Base-by-base conservation (phyloP, 2,888 invertebrate species). In the Athripsodes cinereus region DNA sequence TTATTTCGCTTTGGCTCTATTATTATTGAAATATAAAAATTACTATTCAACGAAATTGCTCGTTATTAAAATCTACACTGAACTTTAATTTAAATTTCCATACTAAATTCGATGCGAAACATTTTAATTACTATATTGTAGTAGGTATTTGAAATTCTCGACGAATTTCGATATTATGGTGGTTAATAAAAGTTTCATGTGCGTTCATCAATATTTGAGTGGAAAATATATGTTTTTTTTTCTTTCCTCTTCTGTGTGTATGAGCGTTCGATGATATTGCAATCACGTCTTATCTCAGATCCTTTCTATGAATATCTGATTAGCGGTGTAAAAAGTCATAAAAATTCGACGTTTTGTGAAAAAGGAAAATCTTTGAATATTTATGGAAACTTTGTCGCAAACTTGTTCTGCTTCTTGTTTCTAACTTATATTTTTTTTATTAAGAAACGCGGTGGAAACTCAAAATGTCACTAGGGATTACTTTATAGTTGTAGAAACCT, bases 351-450 rank as follows among this genome's bases (percentile, higher is more conserved):
- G 16, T 40, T 40, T 40, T 16, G 40, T 13, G 16, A 13, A 13
- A 13, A 40, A 16, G 40, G 16, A 40, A 16, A n/a, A 40, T 40
- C 40, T 40, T 40, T 40, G 40, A 40, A 40, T 40, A 40, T 40
- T 40, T 40, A 40, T 40, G 40, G 40, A 40, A 40, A 40, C n/a
- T 40, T 40, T 40, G 40, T 40, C 40, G 13, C 40, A 40, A 40
- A 13, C 40, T 40, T 26, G 8, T 40, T 16, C n/a, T 3, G 31
- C 11, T 31, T 8, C 40, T 40, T 40, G 40, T 40, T 16, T 40
- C 40, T 5, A 16, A n/a, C 40, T 16, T 40, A n/a, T 5, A 40
- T 26, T 40, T 40, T 31, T 31, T 40, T 40, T 40, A 40, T 40
- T 3, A 40, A 40, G 40, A 40, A 13, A 40, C 40, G 5, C 5